A percentile compares a stretch with the other conserved stretches of the same genome.
Evolutionary conservation across 2,888 invertebrate genomes (phyloP).

Genomic region (Deilephila porcellus): DNA sequence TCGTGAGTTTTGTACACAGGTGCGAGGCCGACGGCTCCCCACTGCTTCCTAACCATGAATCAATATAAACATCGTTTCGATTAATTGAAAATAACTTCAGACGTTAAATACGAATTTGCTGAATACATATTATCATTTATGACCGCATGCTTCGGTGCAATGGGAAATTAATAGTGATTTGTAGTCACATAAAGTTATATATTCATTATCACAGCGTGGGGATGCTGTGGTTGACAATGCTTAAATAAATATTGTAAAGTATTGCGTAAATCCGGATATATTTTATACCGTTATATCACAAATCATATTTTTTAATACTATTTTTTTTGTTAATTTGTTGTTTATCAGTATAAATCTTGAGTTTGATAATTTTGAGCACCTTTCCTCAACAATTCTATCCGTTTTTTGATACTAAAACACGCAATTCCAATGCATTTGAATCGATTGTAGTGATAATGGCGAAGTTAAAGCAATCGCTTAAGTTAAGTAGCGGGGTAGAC

Average conservation of each 20-base stretch:
- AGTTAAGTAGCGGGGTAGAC: background rate
- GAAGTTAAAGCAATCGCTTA: background rate
- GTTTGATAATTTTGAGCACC: background rate
- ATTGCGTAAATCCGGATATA: background rate
- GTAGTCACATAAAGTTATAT: conserved; percentile 43
- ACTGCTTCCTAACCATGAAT: conserved; percentile 67
- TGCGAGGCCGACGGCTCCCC: conserved; percentile 59
- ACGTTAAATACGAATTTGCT: conserved; percentile 49
- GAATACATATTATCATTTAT: conserved; percentile 52
- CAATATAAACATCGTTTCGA: conserved; percentile 69
- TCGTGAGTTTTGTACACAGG: conserved; percentile 42
- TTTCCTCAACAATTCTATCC: background rate
- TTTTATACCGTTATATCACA: background rate
- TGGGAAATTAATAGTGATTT: conserved; percentile 48
- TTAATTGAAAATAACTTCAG: conserved; percentile 70
- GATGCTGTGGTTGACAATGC: background rate
- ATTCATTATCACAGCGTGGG: conserved; percentile 39
- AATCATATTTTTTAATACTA: background rate
- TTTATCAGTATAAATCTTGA: background rate
- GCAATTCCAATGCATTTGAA: background rate
- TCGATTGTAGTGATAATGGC: background rate
- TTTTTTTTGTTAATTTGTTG: background rate
- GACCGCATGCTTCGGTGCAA: conserved; percentile 44
- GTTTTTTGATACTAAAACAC: background rate
- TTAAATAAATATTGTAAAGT: background rate